Conservation (phyloP, 2,113 vertebrate genomes). For the Microcebus tavaratra region DNA sequence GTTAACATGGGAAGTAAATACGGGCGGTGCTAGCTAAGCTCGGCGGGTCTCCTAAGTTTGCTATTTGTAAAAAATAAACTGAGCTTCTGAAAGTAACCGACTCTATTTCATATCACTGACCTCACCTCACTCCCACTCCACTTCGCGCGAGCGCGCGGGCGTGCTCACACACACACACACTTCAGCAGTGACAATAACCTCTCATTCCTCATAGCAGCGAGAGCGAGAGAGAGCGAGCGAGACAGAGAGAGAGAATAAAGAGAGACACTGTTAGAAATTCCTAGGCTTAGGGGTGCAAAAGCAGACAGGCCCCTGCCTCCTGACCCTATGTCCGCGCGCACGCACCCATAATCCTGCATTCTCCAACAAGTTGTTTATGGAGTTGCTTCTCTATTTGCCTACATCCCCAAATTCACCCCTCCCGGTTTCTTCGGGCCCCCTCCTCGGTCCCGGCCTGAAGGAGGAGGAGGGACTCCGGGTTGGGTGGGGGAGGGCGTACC, state of each 20-base stretch:
- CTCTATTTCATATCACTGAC: not conserved
- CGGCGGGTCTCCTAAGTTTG: not conserved
- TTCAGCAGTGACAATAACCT: not conserved
- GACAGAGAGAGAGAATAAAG: not conserved
- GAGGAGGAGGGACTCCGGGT: conserved; percentile 46
- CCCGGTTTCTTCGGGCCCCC: not conserved
- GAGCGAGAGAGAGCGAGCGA: no score
- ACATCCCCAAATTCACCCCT: conserved; percentile 37
- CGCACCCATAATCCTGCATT: conserved; percentile 13
- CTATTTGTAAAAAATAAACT: conserved; percentile 50
- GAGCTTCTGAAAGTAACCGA: conserved; percentile 14
- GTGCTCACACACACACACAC: not conserved
- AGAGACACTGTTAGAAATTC: not conserved
- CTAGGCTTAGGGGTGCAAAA: not conserved
- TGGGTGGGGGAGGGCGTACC: conserved; percentile 4
- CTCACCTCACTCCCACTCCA: not conserved
- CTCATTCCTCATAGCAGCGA: not conserved
- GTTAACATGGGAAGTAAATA: not conserved
- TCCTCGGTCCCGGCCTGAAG: not conserved
- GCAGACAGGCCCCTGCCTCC: not conserved
- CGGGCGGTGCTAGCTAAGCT: not conserved
- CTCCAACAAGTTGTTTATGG: conserved; percentile 76
- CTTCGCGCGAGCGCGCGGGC: not conserved
- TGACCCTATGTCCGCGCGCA: not conserved
- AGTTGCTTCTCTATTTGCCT: conserved; percentile 68